Percentiles rank a stretch among this genome's conserved stretches.
Conservation (phyloP, 2,113 vertebrate species). For the Microcebus lehilahytsara region DNA sequence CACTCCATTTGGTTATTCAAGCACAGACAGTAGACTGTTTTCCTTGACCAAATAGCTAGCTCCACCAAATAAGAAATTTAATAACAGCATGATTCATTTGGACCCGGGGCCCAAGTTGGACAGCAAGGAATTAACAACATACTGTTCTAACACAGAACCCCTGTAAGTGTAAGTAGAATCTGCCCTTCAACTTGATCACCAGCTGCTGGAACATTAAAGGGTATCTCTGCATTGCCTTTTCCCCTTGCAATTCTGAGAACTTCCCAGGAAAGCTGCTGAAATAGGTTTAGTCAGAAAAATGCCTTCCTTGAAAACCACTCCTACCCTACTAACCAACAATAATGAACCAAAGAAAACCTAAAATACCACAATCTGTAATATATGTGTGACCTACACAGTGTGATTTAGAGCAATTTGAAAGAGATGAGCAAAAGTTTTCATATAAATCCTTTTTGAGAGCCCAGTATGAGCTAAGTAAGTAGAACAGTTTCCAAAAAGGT, state of each 20-base stretch:
- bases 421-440: background rate
- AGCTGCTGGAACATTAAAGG: background rate
- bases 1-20: background rate
- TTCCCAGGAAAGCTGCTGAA: background rate
- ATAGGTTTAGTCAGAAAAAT: background rate
- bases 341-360: background rate
- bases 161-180: background rate
- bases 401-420: slow-evolving; percentile 1
- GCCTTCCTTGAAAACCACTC: background rate
- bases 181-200: background rate
- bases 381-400: background rate
- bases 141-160: background rate
- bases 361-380: background rate
- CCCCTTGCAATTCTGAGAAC: background rate
- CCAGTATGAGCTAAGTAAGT: background rate
- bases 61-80: background rate
- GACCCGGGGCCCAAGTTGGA: background rate
- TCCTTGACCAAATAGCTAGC: background rate
- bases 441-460: slow-evolving; percentile 7
- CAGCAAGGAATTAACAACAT: background rate
- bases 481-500: background rate
- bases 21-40: background rate
- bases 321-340: background rate
- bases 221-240: background rate
- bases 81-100: background rate